These are phyloP conservation scores for Folsomia manolachei DNA, from an alignment of 2,888 invertebrate species.

Conservation along the genomic window DNA sequence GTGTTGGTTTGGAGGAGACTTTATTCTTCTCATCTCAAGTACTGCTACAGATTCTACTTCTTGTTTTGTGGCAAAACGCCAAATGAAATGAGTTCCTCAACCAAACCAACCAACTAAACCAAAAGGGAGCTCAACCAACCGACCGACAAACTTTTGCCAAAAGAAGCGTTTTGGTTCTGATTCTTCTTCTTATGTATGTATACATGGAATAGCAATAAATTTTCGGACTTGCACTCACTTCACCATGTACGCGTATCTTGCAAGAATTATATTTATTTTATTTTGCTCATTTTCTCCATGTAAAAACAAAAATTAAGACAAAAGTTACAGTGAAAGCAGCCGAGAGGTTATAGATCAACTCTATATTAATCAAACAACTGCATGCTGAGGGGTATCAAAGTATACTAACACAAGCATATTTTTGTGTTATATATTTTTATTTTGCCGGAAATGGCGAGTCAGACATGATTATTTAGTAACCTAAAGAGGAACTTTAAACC, in stretches of 20 bases:
- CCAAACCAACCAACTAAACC: conserved; percentile 1
- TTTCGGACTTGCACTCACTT: conserved; percentile 8
- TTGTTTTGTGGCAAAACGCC: conserved; percentile 23
- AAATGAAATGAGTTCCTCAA: conserved; percentile 33
- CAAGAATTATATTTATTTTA: conserved; percentile 18
- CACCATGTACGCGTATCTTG: conserved; percentile 1
- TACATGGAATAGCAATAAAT: conserved; percentile 19
- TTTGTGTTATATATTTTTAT: too few relatives aligned
- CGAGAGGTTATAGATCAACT: too few relatives aligned
- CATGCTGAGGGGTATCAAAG: too few relatives aligned
- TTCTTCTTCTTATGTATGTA: conserved; percentile 5
- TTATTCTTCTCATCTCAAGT: conserved; percentile 14
- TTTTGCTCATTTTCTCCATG: conserved; percentile 2
- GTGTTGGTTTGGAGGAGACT: neutral
- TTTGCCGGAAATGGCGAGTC: too few relatives aligned
- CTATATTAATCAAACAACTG: too few relatives aligned
- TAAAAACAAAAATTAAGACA: neutral
- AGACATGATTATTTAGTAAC: too few relatives aligned
- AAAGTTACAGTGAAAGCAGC: too few relatives aligned
- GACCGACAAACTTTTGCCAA: conserved; percentile 21
- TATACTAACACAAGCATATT: too few relatives aligned
- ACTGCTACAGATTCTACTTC: neutral
- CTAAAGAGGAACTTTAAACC: too few relatives aligned
- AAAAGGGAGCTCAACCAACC: conserved; percentile 18
- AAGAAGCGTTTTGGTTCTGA: conserved; percentile 13